Evolutionary conservation across 2,797 vertebrate genomes (phyloP).

Genomic region (Trematomus bernacchii): DNA sequence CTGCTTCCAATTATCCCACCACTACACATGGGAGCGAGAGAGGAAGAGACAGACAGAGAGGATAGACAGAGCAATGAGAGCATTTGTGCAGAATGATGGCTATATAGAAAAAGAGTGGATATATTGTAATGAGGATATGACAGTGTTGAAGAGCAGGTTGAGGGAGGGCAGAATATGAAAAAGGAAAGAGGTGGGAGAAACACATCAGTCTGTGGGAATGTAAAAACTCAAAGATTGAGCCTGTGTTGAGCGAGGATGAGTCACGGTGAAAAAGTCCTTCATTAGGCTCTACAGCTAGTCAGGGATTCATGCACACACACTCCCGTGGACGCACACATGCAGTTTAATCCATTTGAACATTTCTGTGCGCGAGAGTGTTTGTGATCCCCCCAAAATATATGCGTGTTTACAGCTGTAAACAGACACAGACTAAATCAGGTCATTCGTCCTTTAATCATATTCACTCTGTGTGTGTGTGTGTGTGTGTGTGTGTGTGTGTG

Average conservation of each 20-base stretch:
- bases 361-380: constrained; percentile 2
- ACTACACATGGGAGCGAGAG: constrained; percentile 56
- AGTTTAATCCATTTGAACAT: constrained; percentile 28
- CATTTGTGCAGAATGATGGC: constrained; percentile 31
- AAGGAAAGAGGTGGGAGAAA: constrained; percentile 25
- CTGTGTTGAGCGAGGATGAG: constrained; percentile 42
- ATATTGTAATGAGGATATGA: constrained; percentile 47
- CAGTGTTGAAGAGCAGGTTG: constrained; percentile 16
- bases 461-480: constrained; percentile 36
- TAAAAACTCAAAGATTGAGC: constrained; percentile 23
- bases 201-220: constrained; percentile 28
- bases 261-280: constrained; percentile 56
- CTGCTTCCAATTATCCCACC: constrained; percentile 82
- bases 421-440: constrained; percentile 77
- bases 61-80: constrained; percentile 31
- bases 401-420: constrained; percentile 65
- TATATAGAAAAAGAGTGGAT: constrained; percentile 1
- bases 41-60: constrained; percentile 33
- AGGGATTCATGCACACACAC: constrained; percentile 25
- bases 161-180: constrained; percentile 24
- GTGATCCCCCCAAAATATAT: constrained; percentile 39
- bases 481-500: constrained; percentile 29
- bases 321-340: background rate
- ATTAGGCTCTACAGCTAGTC: constrained; percentile 38
- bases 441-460: constrained; percentile 73